Percentiles rank a stretch among this genome's conserved stretches.
Evolutionary conservation across 1,140 invertebrate genomes (phyloP).

Genomic region (Dreissena polymorpha): DNA sequence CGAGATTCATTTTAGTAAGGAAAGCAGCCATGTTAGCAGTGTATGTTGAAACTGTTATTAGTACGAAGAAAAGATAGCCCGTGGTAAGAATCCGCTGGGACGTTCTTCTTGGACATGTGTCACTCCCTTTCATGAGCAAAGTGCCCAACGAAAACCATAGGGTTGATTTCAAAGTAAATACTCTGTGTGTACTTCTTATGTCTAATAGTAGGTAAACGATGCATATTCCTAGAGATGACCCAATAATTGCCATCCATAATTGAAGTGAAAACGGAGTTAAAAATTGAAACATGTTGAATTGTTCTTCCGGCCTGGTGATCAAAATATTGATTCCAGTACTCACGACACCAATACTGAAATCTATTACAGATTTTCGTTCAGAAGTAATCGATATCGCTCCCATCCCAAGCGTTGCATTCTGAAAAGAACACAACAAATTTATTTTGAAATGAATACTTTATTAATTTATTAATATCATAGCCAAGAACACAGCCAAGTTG

Average conservation of each 20-base stretch:
- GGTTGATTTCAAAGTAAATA: constrained; percentile 66
- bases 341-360: constrained; percentile 73
- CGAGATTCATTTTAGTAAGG: constrained; percentile 74
- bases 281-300: constrained; percentile 73
- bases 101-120: constrained; percentile 70
- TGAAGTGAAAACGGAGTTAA: constrained; percentile 71
- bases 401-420: constrained; percentile 73
- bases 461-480: not conserved
- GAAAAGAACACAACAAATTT: constrained; percentile 19
- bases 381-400: constrained; percentile 76
- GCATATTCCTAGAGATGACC: constrained; percentile 65
- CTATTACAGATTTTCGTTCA: constrained; percentile 66
- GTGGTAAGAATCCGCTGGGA: constrained; percentile 75
- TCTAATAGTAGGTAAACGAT: constrained; percentile 68
- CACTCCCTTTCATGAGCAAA: constrained; percentile 72
- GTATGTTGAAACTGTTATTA: constrained; percentile 77
- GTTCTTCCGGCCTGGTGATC: constrained; percentile 67
- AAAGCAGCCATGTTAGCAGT: constrained; percentile 79
- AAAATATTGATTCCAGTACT: constrained; percentile 73
- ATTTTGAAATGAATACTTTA: not conserved
- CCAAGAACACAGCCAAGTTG: not conserved
- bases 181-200: constrained; percentile 57
- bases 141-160: constrained; percentile 71
- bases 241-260: constrained; percentile 74
- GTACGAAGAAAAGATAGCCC: constrained; percentile 76